phyloP scores from a whole-genome alignment of 2,113 vertebrate genomes.

The Strix uralensis region DNA sequence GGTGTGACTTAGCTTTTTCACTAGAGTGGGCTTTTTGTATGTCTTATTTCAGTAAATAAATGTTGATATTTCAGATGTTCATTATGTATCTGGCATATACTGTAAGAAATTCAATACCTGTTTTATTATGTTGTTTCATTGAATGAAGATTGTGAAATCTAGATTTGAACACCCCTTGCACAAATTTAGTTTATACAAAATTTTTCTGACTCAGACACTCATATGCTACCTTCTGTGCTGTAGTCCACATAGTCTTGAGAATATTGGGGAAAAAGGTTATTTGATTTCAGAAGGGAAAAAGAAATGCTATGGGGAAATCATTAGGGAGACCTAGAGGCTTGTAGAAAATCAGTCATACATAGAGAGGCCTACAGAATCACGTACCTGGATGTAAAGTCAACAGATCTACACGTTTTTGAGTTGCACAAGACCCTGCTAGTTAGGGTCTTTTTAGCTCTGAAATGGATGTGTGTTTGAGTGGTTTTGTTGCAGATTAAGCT shows the following conservation, averaged over 20 bases:
- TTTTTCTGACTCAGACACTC: neutral
- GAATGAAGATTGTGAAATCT: neutral
- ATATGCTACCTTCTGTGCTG: neutral
- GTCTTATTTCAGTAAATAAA: neutral
- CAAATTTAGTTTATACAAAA: neutral
- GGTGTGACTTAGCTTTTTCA: neutral
- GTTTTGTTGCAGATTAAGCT: neutral
- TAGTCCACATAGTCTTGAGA: neutral
- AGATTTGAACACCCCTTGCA: neutral
- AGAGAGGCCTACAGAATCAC: neutral
- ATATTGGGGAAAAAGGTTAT: neutral
- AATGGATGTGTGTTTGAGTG: neutral
- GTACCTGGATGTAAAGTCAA: neutral
- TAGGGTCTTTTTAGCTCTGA: neutral
- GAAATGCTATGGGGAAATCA: neutral
- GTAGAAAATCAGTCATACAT: rapidly evolving
- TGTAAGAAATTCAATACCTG: neutral
- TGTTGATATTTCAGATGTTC: neutral
- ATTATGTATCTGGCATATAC: neutral
- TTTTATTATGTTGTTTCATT: neutral
- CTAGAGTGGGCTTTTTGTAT: neutral
- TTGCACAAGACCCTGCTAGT: neutral
- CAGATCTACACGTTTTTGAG: neutral
- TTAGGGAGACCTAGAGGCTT: neutral
- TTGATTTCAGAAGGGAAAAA: neutral